Percentiles rank a stretch among this genome's conserved stretches.
Evolutionary conservation across 2,888 invertebrate genomes (phyloP).

Genomic region (Napeogenes inachia): DNA sequence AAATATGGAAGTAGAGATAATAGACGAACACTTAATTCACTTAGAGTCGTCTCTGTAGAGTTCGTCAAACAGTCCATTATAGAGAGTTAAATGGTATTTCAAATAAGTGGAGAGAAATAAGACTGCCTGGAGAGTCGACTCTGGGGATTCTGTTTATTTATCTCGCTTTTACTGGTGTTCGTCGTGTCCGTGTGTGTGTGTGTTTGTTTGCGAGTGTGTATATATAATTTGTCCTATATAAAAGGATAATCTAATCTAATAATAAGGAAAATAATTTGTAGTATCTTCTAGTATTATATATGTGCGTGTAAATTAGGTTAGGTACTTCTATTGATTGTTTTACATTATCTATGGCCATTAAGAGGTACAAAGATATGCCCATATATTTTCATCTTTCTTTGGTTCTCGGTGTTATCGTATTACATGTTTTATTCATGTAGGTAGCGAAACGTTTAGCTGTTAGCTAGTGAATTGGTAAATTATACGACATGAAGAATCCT

Average conservation of each 20-base stretch:
- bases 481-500: slow-evolving; percentile 4
- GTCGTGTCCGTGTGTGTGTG: too few species aligned
- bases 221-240: too few species aligned
- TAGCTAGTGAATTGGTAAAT: slow-evolving; percentile 8
- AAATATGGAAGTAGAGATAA: slow-evolving; percentile 25
- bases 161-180: neutral
- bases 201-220: too few species aligned
- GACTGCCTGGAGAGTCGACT: slow-evolving; percentile 3
- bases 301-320: too few species aligned
- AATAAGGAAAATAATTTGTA: too few species aligned
- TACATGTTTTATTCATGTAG: slow-evolving; percentile 62
- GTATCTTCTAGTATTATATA: too few species aligned
- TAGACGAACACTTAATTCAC: slow-evolving; percentile 35
- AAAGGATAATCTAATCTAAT: too few species aligned
- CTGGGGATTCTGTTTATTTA: slow-evolving; percentile 14
- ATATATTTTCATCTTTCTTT: slow-evolving; percentile 4
- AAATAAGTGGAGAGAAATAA: slow-evolving; percentile 21
- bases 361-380: neutral
- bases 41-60: slow-evolving; percentile 46
- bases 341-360: neutral
- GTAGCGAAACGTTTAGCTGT: slow-evolving; percentile 1
- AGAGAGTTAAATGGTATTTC: slow-evolving; percentile 26
- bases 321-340: too few species aligned
- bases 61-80: slow-evolving; percentile 42
- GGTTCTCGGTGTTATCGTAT: slow-evolving; percentile 45